Conservation (phyloP, 64 coral and sea anemone genomes). For the Exaiptasia diaphana region DNA sequence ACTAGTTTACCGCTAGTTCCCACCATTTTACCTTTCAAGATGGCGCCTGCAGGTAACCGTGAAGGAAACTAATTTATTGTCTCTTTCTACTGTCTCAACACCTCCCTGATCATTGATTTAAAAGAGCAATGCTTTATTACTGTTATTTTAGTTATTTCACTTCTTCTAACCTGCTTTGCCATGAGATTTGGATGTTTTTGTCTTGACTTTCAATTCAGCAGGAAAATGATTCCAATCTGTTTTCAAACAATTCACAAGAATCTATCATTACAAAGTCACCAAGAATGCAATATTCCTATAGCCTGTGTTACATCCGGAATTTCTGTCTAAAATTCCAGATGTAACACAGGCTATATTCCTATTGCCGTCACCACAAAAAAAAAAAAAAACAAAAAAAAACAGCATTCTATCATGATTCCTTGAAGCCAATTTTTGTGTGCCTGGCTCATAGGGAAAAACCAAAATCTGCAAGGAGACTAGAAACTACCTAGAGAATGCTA, state of each 20-base stretch:
- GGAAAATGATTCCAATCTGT: slow-evolving; percentile 83
- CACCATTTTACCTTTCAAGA: too few relatives aligned
- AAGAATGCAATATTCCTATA: too few relatives aligned
- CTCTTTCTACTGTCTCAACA: neutral
- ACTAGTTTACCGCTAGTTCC: neutral
- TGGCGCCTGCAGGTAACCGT: neutral
- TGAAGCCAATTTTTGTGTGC: too few relatives aligned
- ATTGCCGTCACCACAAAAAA: neutral
- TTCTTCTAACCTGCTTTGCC: slow-evolving; percentile 23
- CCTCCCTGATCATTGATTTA: neutral
- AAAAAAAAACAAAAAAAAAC: too few relatives aligned
- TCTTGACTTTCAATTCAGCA: slow-evolving; percentile 75
- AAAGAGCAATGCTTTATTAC: neutral
- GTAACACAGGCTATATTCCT: neutral
- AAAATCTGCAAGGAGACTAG: too few relatives aligned
- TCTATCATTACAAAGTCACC: neutral
- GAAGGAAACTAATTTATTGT: neutral
- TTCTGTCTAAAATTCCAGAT: neutral
- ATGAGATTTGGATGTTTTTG: slow-evolving; percentile 27
- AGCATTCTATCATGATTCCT: too few relatives aligned
- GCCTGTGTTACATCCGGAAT: neutral
- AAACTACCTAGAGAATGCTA: too few relatives aligned
- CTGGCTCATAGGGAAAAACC: too few relatives aligned
- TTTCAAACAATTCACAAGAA: neutral
- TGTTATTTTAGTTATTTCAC: too few relatives aligned